Conservation (phyloP, 2,113 vertebrate genomes). For the Varanus salvator region DNA sequence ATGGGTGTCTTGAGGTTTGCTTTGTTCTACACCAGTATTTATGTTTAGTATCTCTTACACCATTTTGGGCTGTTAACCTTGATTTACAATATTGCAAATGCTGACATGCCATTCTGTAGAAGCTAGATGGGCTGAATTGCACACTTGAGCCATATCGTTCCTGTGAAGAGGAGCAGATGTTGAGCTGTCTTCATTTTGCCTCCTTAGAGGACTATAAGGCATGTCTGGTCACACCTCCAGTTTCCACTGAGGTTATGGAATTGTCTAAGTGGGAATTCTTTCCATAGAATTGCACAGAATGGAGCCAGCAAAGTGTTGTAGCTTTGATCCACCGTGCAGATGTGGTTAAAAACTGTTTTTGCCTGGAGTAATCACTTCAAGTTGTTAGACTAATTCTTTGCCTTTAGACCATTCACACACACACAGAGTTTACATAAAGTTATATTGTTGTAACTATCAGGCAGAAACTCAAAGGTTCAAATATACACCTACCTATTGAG, state of each 20-base stretch:
- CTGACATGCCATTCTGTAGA: constrained; percentile 28
- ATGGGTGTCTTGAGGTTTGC: constrained; percentile 29
- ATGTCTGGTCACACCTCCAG: constrained; percentile 46
- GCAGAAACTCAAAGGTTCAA: background rate
- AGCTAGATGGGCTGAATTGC: constrained; percentile 33
- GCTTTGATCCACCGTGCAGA: background rate
- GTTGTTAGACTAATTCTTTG: background rate
- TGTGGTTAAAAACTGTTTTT: background rate
- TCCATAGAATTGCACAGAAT: constrained; percentile 11
- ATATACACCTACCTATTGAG: background rate
- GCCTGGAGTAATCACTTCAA: background rate
- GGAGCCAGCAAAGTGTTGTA: constrained; percentile 33
- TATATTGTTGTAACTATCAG: background rate
- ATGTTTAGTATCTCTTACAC: constrained; percentile 50
- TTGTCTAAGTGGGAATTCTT: constrained; percentile 67
- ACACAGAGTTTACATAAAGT: background rate
- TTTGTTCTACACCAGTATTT: constrained; percentile 41
- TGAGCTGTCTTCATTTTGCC: constrained; percentile 56
- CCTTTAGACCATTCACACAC: background rate
- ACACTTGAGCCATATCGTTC: constrained; percentile 29
- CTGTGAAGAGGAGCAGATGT: constrained; percentile 67
- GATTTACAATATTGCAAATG: constrained; percentile 34
- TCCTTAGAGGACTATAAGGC: constrained; percentile 49
- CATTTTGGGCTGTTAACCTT: constrained; percentile 51
- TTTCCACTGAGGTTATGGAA: constrained; percentile 54